Conservation (phyloP, 2,113 vertebrate genomes). For the Uria lomvia region DNA sequence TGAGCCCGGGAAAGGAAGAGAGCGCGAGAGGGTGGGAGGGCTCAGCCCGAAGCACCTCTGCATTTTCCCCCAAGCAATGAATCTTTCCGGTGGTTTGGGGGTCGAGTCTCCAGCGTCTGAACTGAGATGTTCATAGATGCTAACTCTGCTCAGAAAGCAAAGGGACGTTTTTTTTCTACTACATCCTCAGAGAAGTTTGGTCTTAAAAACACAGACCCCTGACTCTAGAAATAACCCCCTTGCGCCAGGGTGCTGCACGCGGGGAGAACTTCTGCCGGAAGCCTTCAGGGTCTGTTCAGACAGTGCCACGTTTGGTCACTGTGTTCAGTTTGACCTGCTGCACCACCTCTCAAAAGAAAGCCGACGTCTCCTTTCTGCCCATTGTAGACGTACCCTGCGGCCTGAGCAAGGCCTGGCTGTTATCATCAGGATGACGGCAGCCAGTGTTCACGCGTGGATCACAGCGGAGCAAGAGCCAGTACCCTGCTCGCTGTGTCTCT, state of each 20-base stretch:
- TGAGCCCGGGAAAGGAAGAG: neutral
- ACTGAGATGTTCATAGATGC: rapidly evolving
- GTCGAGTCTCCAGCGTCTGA: neutral
- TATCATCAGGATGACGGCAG: rapidly evolving
- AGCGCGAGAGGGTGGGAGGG: rapidly evolving
- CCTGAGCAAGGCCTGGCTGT: neutral
- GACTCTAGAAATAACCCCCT: neutral
- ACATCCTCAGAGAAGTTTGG: neutral
- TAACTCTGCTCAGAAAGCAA: neutral
- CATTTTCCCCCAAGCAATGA: neutral
- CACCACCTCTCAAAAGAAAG: neutral
- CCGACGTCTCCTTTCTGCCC: neutral
- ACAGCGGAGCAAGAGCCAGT: neutral
- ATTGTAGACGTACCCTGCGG: rapidly evolving
- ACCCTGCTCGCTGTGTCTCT: neutral
- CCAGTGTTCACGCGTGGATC: rapidly evolving
- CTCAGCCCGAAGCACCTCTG: neutral
- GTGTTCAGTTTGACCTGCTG: neutral
- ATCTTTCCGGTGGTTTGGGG: constrained; percentile 11
- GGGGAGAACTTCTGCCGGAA: neutral
- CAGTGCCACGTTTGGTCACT: neutral
- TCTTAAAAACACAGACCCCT: neutral
- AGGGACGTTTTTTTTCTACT: rapidly evolving
- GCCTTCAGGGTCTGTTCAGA: neutral
- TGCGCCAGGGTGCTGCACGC: neutral